phyloP scores from a whole-genome alignment of 2,113 vertebrate species.

The Sporophila hypoxantha region DNA sequence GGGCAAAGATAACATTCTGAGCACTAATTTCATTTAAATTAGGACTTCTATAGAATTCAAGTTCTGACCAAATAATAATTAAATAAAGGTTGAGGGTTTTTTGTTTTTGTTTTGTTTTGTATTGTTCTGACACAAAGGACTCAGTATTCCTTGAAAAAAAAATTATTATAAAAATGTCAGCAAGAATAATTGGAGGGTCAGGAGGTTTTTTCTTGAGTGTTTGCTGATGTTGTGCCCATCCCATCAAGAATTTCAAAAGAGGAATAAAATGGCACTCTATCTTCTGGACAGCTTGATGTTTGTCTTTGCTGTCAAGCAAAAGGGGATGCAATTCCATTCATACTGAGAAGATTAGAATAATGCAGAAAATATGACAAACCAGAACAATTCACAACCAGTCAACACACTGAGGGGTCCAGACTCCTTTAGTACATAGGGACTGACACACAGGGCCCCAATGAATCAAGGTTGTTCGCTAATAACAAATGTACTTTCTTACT shows the following conservation, averaged over 20 bases:
- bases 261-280: slow-evolving; percentile 50
- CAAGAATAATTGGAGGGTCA: slow-evolving; percentile 36
- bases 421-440: not conserved
- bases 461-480: not conserved
- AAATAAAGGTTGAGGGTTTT: not conserved
- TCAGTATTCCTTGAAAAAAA: not conserved
- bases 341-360: slow-evolving; percentile 46
- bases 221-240: slow-evolving; percentile 43
- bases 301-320: slow-evolving; percentile 60
- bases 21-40: not conserved
- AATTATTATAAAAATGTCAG: slow-evolving; percentile 35
- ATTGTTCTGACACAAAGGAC: not conserved
- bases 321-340: slow-evolving; percentile 31
- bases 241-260: slow-evolving; percentile 48
- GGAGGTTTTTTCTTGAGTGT: slow-evolving; percentile 13
- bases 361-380: slow-evolving; percentile 41
- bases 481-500: not conserved
- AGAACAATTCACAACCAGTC: not conserved
- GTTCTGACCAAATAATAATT: not conserved
- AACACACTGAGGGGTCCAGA: not conserved
- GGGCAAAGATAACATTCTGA: not conserved
- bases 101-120: not conserved
- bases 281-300: slow-evolving; percentile 60
- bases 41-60: not conserved
- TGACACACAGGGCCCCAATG: not conserved